Evolutionary conservation across 2,888 invertebrate genomes (phyloP), one percentile per base, ranked within the genome.

Genomic region (Panopea generosa): DNA sequence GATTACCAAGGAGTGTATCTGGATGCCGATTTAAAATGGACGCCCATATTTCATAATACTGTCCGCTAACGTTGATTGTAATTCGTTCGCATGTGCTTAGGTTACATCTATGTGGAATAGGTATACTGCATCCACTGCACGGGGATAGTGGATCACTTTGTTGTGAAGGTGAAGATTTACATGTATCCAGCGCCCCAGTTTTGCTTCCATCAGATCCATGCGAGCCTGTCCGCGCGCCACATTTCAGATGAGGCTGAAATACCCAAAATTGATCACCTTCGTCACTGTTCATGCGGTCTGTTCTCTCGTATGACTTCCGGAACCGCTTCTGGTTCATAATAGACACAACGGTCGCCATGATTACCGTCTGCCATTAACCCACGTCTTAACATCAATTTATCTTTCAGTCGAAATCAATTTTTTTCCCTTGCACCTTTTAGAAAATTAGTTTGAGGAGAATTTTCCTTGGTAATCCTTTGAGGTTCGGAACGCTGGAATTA

Each of bases 31-130:
- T 89, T 18, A 92, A 84, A 18, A 90, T 84, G 52, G 87, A 89
- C 26, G 89, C 85, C 83, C 91, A 89, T 7, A 91, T 90, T 73
- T 92, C 92, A 69, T 91, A 92, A 78, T 90, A 89, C 84, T 91
- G 89, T 11, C 92, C 92, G 67, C 91, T 91, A 14, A 92, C 92
- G 81, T 92, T 92, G 69, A 92, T 90, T 0, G 89, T 88, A 27
- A 92, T 88, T 22, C 91, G 75, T 66, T 92, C 90, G 71, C 92
- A 92, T 1, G 90, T 91, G 22, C 82, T 77, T 18, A 88, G 72
- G 27, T 80, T 78, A 72, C 92, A 91, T 57, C 83, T 83, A 76
- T 91, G 91, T 16, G 84, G 80, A 18, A 83, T 59, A 2, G 77
- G 76, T n/a, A 78, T 74, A 22, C 75, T 79, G 43, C 81, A 81